Evolutionary conservation across 1,140 invertebrate species (phyloP).

Genomic region (Drosophila lacteicornis): DNA sequence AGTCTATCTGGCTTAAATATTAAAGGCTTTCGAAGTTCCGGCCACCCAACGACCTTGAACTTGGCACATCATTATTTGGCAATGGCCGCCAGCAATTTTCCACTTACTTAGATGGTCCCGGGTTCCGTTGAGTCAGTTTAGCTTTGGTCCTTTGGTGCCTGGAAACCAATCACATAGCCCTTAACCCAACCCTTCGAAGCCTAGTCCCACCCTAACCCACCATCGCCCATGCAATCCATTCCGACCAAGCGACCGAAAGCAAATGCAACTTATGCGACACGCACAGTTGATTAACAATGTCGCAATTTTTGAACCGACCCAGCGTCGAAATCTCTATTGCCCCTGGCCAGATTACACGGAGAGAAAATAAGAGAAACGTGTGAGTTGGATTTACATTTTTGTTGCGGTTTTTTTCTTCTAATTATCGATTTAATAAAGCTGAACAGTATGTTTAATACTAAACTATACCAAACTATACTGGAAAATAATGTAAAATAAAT

Average conservation of each 20-base stretch:
- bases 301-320: conserved; percentile 70
- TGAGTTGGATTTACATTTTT: neutral
- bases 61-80: conserved; percentile 7
- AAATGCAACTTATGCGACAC: conserved; percentile 68
- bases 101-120: conserved; percentile 25
- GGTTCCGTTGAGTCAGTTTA: conserved; percentile 15
- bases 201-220: neutral
- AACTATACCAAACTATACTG: no score
- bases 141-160: conserved; percentile 9
- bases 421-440: neutral
- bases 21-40: neutral
- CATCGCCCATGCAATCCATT: conserved; percentile 26
- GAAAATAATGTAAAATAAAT: no score
- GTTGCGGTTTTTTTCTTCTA: neutral
- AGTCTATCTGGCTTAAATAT: neutral
- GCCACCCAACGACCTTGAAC: conserved; percentile 5
- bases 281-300: conserved; percentile 80
- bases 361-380: neutral
- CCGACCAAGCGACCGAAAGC: conserved; percentile 31
- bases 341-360: conserved; percentile 1
- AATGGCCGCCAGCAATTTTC: conserved; percentile 28
- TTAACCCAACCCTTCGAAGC: neutral
- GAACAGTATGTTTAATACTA: no score
- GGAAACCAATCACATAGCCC: conserved; percentile 22
- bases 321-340: conserved; percentile 23